Conservation (phyloP, 2,797 vertebrate genomes). For the Helicolenus hilgendorfi region DNA sequence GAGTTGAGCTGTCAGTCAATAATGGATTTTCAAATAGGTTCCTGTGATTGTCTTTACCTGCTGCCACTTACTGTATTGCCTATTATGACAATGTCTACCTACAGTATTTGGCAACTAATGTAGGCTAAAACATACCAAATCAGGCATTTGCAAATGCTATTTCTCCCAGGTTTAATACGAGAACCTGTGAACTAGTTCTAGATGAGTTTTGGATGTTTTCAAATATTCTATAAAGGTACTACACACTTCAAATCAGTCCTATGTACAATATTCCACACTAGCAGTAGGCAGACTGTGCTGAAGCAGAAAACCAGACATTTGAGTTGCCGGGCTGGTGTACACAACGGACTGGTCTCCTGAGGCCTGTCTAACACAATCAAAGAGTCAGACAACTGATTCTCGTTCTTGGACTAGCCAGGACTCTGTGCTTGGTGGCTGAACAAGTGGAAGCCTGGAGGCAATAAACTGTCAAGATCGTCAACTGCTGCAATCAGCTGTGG, state of each 20-base stretch:
- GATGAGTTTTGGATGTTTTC: slow-evolving; percentile 31
- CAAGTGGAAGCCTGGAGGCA: slow-evolving; percentile 82
- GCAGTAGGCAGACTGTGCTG: slow-evolving; percentile 53
- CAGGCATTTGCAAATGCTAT: slow-evolving; percentile 43
- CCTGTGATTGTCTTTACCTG: slow-evolving; percentile 53
- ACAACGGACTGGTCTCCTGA: slow-evolving; percentile 73
- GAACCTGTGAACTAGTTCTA: slow-evolving; percentile 19
- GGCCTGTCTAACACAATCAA: slow-evolving; percentile 77
- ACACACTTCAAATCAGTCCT: slow-evolving; percentile 28
- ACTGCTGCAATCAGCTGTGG: slow-evolving; percentile 82
- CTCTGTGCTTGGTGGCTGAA: slow-evolving; percentile 74
- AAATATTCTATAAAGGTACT: slow-evolving; percentile 10
- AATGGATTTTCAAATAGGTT: slow-evolving; percentile 24
- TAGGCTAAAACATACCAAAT: slow-evolving; percentile 63
- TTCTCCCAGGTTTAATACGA: slow-evolving; percentile 18
- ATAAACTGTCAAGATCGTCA: slow-evolving; percentile 83
- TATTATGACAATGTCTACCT: slow-evolving; percentile 50
- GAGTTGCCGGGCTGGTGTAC: slow-evolving; percentile 49
- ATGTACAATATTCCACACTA: slow-evolving; percentile 34
- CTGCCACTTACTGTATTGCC: slow-evolving; percentile 50
- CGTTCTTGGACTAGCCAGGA: slow-evolving; percentile 73
- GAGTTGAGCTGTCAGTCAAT: slow-evolving; percentile 28
- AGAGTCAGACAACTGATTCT: slow-evolving; percentile 68
- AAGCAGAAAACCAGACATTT: slow-evolving; percentile 68
- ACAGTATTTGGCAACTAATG: slow-evolving; percentile 49